Evolutionary conservation across 1,140 invertebrate genomes (phyloP).

Genomic region (Drosophila sechellia): DNA sequence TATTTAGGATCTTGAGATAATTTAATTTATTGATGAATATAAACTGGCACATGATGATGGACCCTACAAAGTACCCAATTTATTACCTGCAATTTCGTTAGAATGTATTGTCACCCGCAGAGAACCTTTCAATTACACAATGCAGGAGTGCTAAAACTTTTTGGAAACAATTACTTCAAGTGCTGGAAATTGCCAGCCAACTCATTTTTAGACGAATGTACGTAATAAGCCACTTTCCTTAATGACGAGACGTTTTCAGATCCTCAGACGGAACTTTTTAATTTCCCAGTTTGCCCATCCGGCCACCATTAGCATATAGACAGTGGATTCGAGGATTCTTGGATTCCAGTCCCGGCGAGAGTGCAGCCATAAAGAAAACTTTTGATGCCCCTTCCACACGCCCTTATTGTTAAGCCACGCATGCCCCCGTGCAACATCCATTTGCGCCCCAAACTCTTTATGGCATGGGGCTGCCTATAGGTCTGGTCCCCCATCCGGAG

Average conservation of each 20-base stretch:
- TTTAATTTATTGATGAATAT: not conserved
- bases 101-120: constrained; percentile 12
- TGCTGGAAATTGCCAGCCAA: constrained; percentile 24
- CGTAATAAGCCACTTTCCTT: constrained; percentile 51
- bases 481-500: constrained; percentile 48
- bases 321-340: constrained; percentile 12
- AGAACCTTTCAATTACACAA: constrained; percentile 36
- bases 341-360: constrained; percentile 18
- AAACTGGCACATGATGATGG: not conserved
- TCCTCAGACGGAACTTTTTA: constrained; percentile 60
- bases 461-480: constrained; percentile 37
- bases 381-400: constrained; percentile 12
- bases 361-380: constrained; percentile 71
- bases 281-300: constrained; percentile 85
- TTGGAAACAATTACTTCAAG: constrained; percentile 46
- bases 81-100: constrained; percentile 1
- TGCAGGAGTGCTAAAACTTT: constrained; percentile 23
- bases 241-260: constrained; percentile 58
- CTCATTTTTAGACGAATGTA: constrained; percentile 5
- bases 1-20: not conserved
- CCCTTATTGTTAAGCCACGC: constrained; percentile 68
- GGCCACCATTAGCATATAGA: constrained; percentile 84
- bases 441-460: constrained; percentile 52
- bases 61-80: constrained; percentile 14
- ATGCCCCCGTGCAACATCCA: constrained; percentile 67